Conservation (phyloP, 2,113 vertebrate genomes). For the Elachura formosa region DNA sequence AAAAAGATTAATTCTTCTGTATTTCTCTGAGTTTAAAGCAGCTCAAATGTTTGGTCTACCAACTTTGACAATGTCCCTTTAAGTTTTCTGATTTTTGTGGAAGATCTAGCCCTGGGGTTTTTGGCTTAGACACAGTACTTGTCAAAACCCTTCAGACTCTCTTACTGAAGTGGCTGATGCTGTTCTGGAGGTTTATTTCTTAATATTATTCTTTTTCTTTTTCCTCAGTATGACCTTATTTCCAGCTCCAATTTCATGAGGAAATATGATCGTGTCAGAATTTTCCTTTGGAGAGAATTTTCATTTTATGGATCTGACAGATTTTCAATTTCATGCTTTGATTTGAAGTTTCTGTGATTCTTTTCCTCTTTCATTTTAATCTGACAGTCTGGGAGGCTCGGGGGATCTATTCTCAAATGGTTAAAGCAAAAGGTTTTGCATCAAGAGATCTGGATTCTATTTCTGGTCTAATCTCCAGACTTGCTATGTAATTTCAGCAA, state of each 20-base stretch:
- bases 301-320: constrained; percentile 67
- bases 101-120: constrained; percentile 31
- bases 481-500: neutral
- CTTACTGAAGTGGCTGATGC: constrained; percentile 23
- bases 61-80: constrained; percentile 44
- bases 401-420: constrained; percentile 43
- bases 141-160: constrained; percentile 53
- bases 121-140: constrained; percentile 48
- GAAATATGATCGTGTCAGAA: constrained; percentile 63
- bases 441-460: constrained; percentile 6
- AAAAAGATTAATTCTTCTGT: neutral
- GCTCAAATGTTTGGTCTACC: constrained; percentile 37
- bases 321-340: constrained; percentile 71
- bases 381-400: constrained; percentile 52
- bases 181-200: neutral
- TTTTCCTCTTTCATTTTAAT: constrained; percentile 53
- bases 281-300: constrained; percentile 68
- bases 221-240: constrained; percentile 32
- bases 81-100: constrained; percentile 16
- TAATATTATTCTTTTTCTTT: neutral
- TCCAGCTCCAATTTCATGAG: constrained; percentile 38
- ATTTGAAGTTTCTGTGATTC: constrained; percentile 67
- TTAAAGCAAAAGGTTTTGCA: neutral
- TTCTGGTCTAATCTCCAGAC: constrained; percentile 14
- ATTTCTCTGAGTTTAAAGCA: neutral